These are phyloP conservation scores for Lottia scabra DNA, from an alignment of 2,888 invertebrate genomes.

Conservation along the genomic window DNA sequence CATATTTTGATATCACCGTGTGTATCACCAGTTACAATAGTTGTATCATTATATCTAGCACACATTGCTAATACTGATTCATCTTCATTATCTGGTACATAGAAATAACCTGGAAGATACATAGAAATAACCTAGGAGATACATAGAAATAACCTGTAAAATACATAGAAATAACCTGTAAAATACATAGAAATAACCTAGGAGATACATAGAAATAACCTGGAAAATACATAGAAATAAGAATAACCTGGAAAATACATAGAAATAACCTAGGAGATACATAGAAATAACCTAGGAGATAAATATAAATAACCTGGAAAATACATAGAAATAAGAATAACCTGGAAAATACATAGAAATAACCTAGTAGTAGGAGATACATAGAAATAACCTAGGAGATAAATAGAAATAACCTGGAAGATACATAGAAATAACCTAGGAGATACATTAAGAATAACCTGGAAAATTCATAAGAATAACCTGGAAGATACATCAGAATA, in stretches of 20 bases:
- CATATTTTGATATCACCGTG: constrained; percentile 60
- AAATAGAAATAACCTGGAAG: constrained; percentile 1
- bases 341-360: too few relatives aligned
- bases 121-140: constrained; percentile 6
- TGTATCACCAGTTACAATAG: constrained; percentile 65
- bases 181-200: neutral
- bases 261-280: too few relatives aligned
- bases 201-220: neutral
- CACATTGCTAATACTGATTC: constrained; percentile 65
- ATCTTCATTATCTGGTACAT: constrained; percentile 57
- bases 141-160: neutral
- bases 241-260: too few relatives aligned
- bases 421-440: neutral
- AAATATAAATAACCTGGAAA: too few relatives aligned
- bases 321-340: too few relatives aligned
- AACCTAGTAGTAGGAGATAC: too few relatives aligned
- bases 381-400: constrained; percentile 59
- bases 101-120: constrained; percentile 55
- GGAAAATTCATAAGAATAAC: neutral
- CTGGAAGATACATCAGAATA: neutral
- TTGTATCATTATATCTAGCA: constrained; percentile 50
- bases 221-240: neutral
- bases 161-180: neutral
- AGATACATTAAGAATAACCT: neutral
- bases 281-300: too few relatives aligned